These are phyloP conservation scores for Apamea sordens DNA, from an alignment of 2,888 invertebrate genomes.

Conservation along the genomic window DNA sequence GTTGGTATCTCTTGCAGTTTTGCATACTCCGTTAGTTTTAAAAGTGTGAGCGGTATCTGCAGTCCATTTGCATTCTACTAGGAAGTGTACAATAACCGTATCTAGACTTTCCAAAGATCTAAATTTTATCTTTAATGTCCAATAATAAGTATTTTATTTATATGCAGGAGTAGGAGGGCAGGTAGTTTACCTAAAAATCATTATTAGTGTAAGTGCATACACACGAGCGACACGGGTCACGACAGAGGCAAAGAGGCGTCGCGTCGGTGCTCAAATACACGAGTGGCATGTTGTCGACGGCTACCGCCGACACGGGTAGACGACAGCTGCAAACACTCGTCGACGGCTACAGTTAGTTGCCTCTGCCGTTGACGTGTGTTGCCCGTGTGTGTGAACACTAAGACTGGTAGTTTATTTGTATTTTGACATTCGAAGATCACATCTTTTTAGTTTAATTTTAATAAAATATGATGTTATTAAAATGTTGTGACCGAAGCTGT, in stretches of 20 bases:
- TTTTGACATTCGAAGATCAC: slow-evolving; percentile 33
- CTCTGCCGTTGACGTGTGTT: too few relatives aligned
- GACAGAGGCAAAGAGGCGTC: neutral
- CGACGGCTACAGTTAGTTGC: too few relatives aligned
- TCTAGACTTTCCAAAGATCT: neutral
- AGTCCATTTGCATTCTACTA: slow-evolving; percentile 38
- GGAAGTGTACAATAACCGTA: slow-evolving; percentile 1
- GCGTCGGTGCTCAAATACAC: too few relatives aligned
- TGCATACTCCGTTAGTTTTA: slow-evolving; percentile 57
- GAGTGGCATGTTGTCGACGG: too few relatives aligned
- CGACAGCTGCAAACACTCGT: too few relatives aligned
- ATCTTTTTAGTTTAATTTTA: slow-evolving; percentile 14
- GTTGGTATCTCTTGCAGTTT: slow-evolving; percentile 47
- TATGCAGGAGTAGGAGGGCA: neutral
- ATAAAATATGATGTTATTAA: slow-evolving; percentile 28
- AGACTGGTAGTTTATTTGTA: slow-evolving; percentile 28
- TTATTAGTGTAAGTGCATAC: neutral
- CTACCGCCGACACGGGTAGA: too few relatives aligned
- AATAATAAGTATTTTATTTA: neutral
- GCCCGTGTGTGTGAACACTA: neutral
- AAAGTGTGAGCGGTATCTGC: slow-evolving; percentile 52
- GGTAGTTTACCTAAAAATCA: neutral
- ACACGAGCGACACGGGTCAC: neutral
- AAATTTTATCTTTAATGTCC: neutral
- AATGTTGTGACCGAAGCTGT: slow-evolving; percentile 33